phyloP scores from a whole-genome alignment of 2,888 invertebrate genomes.

The Ecliptopera silaceata region DNA sequence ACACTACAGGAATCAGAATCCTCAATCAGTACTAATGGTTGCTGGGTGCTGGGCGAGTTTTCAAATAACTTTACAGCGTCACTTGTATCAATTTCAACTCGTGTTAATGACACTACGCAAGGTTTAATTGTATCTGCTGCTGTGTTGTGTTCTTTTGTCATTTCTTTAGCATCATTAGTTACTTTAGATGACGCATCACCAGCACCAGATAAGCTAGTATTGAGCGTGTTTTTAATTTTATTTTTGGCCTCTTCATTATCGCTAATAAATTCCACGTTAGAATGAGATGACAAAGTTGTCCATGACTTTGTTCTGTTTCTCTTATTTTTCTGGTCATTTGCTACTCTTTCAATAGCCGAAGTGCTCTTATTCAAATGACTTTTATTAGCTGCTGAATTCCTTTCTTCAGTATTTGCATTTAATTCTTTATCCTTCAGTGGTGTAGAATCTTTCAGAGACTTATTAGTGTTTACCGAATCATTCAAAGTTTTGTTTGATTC shows the following conservation, averaged over 20 bases:
- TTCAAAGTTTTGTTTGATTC: constrained; percentile 1
- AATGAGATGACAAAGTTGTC: constrained; percentile 42
- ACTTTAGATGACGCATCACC: constrained; percentile 52
- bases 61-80: constrained; percentile 50
- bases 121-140: constrained; percentile 18
- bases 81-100: constrained; percentile 25
- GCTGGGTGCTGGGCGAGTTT: constrained; percentile 41
- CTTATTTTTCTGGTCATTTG: constrained; percentile 43
- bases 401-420: constrained; percentile 1
- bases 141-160: constrained; percentile 30
- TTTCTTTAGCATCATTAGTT: constrained; percentile 16
- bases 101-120: neutral
- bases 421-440: constrained; percentile 1
- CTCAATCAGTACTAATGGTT: constrained; percentile 56
- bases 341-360: constrained; percentile 43
- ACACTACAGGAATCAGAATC: constrained; percentile 59
- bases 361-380: constrained; percentile 55
- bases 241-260: constrained; percentile 2
- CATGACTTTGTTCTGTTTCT: constrained; percentile 66
- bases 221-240: neutral
- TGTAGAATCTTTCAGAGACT: neutral
- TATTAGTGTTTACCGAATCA: constrained; percentile 2
- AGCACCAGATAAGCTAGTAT: constrained; percentile 44
- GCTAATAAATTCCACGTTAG: neutral
- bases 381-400: constrained; percentile 31